Base-by-base conservation (phyloP, 1,140 invertebrate genomes). In the Drosophila serrata region DNA sequence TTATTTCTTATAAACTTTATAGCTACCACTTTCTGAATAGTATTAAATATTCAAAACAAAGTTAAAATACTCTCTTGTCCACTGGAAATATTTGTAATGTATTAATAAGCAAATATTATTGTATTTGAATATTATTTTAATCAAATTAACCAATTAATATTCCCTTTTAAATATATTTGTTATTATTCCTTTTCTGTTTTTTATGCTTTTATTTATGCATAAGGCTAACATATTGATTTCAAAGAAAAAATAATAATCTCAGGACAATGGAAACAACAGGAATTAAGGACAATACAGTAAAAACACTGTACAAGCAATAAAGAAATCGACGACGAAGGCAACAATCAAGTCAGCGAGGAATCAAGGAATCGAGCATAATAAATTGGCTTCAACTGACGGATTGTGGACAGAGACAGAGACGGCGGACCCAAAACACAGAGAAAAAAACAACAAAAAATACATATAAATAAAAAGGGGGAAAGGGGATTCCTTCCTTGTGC, bases 311-410 rank as follows among this genome's bases (percentile, higher is more conserved):
- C 22, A 27, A 31, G 65, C 53, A 62, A 85, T 73, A 81, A 80
- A 68, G 81, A 70, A 62, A 64, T 73, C 60, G 72, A 64, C 42
- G 33, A 68, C 46, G 76, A 64, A 45, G 58, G 29, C 73, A 49
- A 48, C 62, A 49, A 63, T 37, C 45, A 12, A 51, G 35, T 67
- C 45, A 11, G 24, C 45, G 12, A 62, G 27, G 67, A 79, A 82
- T 88, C 87, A 6, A 65, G 35, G 70, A 82, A 82, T 90, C 82
- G 68, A 69, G 73, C 73, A 90, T 90, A 84, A 90, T 88, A 90
- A 88, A 90, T 88, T 88, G 84, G 84, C 80, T 72, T 69, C 81
- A 72, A 90, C 81, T 90, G 84, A 90, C 85, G 84, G 79, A 88
- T 84, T 88, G 72, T 81, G 84, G 75, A 59, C 70, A 76, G 43